Conservation (phyloP, 2,888 invertebrate genomes). For the Sepioteuthis lessoniana region DNA sequence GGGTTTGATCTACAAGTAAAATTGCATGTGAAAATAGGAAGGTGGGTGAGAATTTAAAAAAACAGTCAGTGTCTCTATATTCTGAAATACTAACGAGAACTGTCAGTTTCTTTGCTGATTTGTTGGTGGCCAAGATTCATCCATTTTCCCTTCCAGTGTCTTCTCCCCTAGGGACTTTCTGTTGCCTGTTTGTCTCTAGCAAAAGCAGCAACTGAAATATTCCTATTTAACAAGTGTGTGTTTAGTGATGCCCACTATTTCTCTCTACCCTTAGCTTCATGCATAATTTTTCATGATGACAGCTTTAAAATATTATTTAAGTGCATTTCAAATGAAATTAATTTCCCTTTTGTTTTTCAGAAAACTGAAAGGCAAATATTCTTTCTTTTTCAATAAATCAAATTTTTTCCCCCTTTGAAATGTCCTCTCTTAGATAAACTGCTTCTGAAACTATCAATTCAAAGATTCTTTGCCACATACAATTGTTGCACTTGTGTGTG, state of each 20-base stretch:
- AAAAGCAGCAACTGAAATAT: conserved; percentile 6
- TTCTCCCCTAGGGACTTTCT: neutral
- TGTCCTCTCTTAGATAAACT: too few species aligned
- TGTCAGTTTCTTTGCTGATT: conserved; percentile 18
- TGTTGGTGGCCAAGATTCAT: neutral
- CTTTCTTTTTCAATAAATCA: too few species aligned
- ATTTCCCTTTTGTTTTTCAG: too few species aligned
- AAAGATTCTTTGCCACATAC: too few species aligned
- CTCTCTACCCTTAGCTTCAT: neutral
- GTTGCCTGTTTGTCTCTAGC: neutral
- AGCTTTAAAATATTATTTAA: neutral
- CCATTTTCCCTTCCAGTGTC: neutral
- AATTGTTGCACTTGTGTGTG: too few species aligned
- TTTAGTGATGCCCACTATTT: neutral
- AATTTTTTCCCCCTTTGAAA: too few species aligned
- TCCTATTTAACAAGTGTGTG: neutral
- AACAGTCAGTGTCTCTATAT: neutral
- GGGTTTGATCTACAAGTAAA: neutral
- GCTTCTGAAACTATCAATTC: too few species aligned
- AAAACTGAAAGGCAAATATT: too few species aligned
- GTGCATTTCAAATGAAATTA: too few species aligned
- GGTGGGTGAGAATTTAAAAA: too few species aligned
- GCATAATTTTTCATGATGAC: neutral
- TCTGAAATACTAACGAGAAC: neutral
- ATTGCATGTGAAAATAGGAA: neutral